These are phyloP conservation scores for Onychomys arenicola DNA, from an alignment of 2,797 vertebrate species.

Conservation along the genomic window DNA sequence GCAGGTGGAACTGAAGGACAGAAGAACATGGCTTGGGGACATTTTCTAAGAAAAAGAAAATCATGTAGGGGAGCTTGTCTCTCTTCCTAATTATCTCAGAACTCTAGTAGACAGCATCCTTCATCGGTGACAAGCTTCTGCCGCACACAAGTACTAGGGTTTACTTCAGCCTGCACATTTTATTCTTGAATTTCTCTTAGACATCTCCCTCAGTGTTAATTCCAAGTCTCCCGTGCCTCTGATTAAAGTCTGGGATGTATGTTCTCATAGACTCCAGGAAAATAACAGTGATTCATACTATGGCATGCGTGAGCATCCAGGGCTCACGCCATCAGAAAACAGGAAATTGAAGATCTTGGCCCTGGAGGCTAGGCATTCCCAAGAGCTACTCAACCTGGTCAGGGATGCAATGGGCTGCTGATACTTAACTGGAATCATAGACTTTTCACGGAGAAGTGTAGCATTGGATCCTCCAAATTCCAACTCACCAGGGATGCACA, in stretches of 20 bases:
- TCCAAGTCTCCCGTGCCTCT: not conserved
- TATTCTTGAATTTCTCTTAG: slow-evolving; percentile 2
- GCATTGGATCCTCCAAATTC: not conserved
- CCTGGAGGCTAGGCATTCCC: not conserved
- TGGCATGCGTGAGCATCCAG: not conserved
- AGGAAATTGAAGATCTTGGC: not conserved
- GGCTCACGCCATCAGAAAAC: not conserved
- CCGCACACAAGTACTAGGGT: not conserved
- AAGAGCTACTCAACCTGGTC: not conserved
- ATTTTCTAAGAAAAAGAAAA: not conserved
- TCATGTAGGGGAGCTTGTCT: not conserved
- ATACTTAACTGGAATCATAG: no score
- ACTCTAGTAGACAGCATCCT: not conserved
- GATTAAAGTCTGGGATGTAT: not conserved
- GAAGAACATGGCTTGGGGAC: no score
- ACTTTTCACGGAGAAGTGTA: not conserved
- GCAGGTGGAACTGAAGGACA: no score
- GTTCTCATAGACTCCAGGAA: not conserved
- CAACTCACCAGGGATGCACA: no score
- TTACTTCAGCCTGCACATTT: not conserved
- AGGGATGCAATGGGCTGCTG: no score
- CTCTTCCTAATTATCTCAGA: not conserved
- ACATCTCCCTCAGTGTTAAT: not conserved
- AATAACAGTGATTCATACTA: no score
- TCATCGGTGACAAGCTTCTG: not conserved